A percentile compares a stretch with the other conserved stretches of the same genome.
Evolutionary conservation across 1,140 invertebrate species (phyloP).

Genomic region (Drosophila kepulauana): DNA sequence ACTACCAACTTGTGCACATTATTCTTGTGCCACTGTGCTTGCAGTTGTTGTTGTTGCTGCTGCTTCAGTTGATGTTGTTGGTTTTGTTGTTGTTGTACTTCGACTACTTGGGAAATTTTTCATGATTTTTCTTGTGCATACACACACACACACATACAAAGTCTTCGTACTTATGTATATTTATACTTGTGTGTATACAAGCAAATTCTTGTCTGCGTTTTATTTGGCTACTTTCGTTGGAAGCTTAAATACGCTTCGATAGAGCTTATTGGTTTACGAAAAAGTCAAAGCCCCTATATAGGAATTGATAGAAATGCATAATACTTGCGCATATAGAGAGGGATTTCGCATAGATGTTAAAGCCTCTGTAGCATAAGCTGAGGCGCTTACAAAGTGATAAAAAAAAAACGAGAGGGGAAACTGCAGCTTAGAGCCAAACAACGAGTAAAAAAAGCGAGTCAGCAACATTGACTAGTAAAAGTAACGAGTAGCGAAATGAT

Average conservation of each 20-base stretch:
- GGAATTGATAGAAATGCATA: constrained; percentile 9
- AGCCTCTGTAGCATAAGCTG: constrained; percentile 3
- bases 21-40: constrained; percentile 52
- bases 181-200: constrained; percentile 13
- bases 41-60: constrained; percentile 50
- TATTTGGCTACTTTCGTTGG: constrained; percentile 66
- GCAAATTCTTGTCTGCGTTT: constrained; percentile 51
- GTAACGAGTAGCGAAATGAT: too few relatives aligned
- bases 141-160: constrained; percentile 10
- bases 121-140: constrained; percentile 50
- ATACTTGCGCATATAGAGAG: background rate
- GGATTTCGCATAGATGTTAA: constrained; percentile 2
- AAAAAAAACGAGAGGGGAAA: background rate
- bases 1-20: constrained; percentile 54
- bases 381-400: background rate
- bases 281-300: constrained; percentile 9
- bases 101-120: constrained; percentile 63
- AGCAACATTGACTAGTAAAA: background rate
- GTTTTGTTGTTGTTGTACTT: constrained; percentile 44
- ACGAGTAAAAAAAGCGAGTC: background rate
- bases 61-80: constrained; percentile 29
- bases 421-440: background rate
- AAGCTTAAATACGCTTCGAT: constrained; percentile 42
- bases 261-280: constrained; percentile 32
- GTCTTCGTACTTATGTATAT: constrained; percentile 5